phyloP scores from a whole-genome alignment of 2,888 invertebrate genomes.

The Phymatocera aterrima region DNA sequence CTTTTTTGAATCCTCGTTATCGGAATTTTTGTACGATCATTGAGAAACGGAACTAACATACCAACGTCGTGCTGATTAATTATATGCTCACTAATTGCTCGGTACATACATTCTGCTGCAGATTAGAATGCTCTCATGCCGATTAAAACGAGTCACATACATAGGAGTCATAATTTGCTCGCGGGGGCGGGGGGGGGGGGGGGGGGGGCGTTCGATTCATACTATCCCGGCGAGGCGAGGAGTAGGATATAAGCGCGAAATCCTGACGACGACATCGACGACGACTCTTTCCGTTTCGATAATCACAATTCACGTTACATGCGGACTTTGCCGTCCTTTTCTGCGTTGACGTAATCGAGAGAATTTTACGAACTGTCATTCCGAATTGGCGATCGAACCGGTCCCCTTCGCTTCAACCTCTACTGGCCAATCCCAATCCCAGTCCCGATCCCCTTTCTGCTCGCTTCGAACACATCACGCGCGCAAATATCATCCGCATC shows the following conservation, averaged over 20 bases:
- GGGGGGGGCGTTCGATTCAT: too few relatives aligned
- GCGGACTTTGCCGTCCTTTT: background rate
- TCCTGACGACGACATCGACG: too few relatives aligned
- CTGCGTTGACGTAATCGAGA: slow-evolving; percentile 25
- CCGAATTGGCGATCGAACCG: slow-evolving; percentile 12
- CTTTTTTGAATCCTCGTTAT: too few relatives aligned
- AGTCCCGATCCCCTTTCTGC: slow-evolving; percentile 50
- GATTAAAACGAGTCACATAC: background rate
- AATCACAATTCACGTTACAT: background rate
- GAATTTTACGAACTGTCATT: slow-evolving; percentile 11
- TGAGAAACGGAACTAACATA: too few relatives aligned
- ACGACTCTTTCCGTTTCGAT: background rate
- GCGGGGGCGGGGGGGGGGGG: too few relatives aligned
- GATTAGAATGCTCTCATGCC: slow-evolving; percentile 10
- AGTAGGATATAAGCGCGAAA: too few relatives aligned
- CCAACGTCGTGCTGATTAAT: too few relatives aligned
- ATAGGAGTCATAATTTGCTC: too few relatives aligned
- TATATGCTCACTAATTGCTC: background rate
- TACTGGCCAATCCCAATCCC: background rate
- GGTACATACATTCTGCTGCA: background rate
- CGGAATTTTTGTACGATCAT: too few relatives aligned
- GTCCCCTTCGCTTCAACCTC: background rate
- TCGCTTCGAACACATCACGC: slow-evolving; percentile 52
- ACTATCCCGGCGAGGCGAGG: too few relatives aligned
- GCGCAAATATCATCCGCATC: slow-evolving; percentile 68